Conservation (phyloP, 1,140 invertebrate genomes). For the Macrobrachium rosenbergii region DNA sequence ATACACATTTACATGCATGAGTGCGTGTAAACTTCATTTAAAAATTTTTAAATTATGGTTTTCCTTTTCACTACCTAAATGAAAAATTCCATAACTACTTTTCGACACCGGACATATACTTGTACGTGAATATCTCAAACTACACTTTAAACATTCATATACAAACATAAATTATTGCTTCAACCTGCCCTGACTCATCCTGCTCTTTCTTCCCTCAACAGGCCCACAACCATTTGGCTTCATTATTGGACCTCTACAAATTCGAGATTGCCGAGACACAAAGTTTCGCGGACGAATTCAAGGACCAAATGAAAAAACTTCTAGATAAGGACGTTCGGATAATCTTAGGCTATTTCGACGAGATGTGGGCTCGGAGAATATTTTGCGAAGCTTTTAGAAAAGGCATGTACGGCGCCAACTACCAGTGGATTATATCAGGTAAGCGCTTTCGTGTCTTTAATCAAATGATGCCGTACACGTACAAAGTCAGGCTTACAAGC, state of each 20-base stretch:
- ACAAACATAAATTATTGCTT: not conserved
- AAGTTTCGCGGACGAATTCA: conserved; percentile 91
- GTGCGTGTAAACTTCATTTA: not conserved
- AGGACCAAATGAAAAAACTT: conserved; percentile 84
- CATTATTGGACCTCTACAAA: conserved; percentile 83
- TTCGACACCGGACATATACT: too few relatives aligned
- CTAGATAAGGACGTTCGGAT: conserved; percentile 95
- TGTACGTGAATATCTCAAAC: too few relatives aligned
- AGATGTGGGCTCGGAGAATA: conserved; percentile 91
- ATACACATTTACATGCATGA: conserved; percentile 15
- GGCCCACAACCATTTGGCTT: conserved; percentile 93
- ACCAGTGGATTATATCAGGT: conserved; percentile 91
- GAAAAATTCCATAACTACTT: too few relatives aligned
- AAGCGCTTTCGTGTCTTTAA: conserved; percentile 74
- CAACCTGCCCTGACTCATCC: not conserved
- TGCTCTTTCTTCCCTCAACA: conserved; percentile 67
- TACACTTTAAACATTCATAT: not conserved
- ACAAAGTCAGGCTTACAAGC: not conserved
- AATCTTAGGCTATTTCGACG: conserved; percentile 96
- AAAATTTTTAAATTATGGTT: too few relatives aligned
- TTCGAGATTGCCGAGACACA: conserved; percentile 91
- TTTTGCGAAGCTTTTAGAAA: conserved; percentile 89
- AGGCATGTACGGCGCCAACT: conserved; percentile 87
- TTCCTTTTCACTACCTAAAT: too few relatives aligned
- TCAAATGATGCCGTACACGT: conserved; percentile 75